Evolutionary conservation across 2,113 vertebrate species (phyloP), one percentile per base, ranked within the genome.

Genomic region (Scomber scombrus): DNA sequence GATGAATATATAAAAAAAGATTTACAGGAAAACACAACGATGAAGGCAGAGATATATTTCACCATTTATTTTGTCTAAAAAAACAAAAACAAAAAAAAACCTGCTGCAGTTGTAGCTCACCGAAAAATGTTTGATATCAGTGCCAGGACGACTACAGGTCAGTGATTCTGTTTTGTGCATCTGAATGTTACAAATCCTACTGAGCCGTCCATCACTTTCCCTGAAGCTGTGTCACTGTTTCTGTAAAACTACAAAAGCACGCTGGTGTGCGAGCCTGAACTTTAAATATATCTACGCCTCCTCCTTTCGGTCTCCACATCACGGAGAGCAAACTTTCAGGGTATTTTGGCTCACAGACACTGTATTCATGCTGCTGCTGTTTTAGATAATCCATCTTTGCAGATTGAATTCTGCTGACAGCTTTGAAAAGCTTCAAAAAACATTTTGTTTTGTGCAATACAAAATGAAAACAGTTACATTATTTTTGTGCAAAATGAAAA

Each of bases 141-240:
- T 85, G 88, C 90, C 84, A 91, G 91, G 71, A 91, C 86, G 86
- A 91, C 71, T 84, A 75, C 58, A 89, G 81, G 89, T 91, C 88
- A 87, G 57, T 49, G 77, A 47, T 51, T 86, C 54, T 84, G 52
- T 79, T 80, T 81, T 66, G 78, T 85, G 72, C 4, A 19, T 82
- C 50, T 85, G 81, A 74, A 52, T 71, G 80, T 71, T 80, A 29
- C 73, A 80, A 68, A 87, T 86, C 73, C 19, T 2, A 58, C 51
- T 10, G 43, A 84, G 68, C 62, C 29, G 68, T 71, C 85, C 68
- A 82, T 82, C 83, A 73, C 84, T 87, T 68, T 81, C 89, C 91
- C 90, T 86, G 83, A 66, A 92, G 90, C 90, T 84, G 88, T 91
- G 91, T 91, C 90, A 89, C 86, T 52, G 81, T 82, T 88, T 90